Percentiles rank a stretch among this genome's conserved stretches.
phyloP scores from a whole-genome alignment of 1,140 invertebrate genomes.

The Panulirus ornatus region DNA sequence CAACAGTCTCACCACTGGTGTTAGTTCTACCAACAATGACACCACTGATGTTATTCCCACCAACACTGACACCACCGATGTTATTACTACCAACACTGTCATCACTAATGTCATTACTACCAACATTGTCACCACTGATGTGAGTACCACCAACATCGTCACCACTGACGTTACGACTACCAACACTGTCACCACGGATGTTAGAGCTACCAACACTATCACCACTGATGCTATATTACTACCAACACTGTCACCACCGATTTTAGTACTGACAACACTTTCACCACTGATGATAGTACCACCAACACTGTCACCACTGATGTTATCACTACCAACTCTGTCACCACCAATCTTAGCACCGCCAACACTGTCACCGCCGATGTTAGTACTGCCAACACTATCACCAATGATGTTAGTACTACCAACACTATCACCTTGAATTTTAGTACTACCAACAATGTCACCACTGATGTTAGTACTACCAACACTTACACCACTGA shows the following conservation, averaged over 20 bases:
- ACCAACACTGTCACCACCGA: not conserved
- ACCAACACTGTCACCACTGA: not conserved
- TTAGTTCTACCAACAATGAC: not conserved
- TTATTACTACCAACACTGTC: not conserved
- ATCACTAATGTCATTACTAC: not conserved
- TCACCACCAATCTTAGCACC: not conserved
- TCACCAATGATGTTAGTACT: not conserved
- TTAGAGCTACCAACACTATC: not conserved
- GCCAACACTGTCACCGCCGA: not conserved
- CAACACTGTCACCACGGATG: not conserved
- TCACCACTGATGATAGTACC: not conserved
- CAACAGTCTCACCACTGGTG: not conserved
- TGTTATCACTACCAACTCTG: not conserved
- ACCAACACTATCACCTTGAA: not conserved
- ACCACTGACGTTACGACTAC: not conserved
- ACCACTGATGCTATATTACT: not conserved
- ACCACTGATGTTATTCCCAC: not conserved
- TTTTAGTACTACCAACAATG: not conserved
- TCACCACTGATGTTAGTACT: not conserved
- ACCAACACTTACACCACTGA: not conserved
- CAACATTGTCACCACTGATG: not conserved
- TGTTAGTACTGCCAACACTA: not conserved
- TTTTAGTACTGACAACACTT: not conserved
- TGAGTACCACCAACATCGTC: not conserved
- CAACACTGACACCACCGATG: not conserved